Evolutionary conservation across 2,888 invertebrate genomes (phyloP).

Genomic region (Chloromyia formosa): DNA sequence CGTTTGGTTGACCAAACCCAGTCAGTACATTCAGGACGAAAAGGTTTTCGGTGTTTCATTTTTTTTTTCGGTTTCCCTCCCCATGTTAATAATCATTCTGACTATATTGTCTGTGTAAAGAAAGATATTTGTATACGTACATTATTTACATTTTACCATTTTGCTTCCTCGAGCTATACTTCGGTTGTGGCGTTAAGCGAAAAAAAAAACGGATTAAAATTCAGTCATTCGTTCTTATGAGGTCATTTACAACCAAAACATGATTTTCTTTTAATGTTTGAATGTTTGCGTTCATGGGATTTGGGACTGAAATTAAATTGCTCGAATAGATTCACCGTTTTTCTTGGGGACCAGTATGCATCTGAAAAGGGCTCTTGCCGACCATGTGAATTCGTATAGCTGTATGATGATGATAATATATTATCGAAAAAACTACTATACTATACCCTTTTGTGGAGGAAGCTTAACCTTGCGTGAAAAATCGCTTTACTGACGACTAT

Average conservation of each 20-base stretch:
- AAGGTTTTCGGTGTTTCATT: constrained; percentile 11
- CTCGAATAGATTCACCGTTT: not conserved
- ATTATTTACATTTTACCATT: too few relatives aligned
- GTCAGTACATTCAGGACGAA: not conserved
- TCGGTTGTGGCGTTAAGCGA: not conserved
- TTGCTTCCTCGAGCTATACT: not conserved
- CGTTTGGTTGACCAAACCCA: not conserved
- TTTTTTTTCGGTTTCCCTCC: not conserved
- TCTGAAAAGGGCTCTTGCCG: too few relatives aligned
- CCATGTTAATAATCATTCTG: constrained; percentile 16
- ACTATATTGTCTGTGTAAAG: constrained; percentile 19
- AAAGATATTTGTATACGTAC: not conserved
- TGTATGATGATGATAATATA: too few relatives aligned
- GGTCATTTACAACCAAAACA: constrained; percentile 43
- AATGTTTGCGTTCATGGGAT: constrained; percentile 24
- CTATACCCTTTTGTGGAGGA: too few relatives aligned
- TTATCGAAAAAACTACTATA: too few relatives aligned
- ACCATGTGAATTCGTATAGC: too few relatives aligned
- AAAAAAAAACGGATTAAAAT: constrained; percentile 33
- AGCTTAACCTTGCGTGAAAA: too few relatives aligned
- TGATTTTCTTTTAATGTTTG: constrained; percentile 40
- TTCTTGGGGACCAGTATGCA: too few relatives aligned
- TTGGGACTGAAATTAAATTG: constrained; percentile 39
- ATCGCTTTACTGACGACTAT: too few relatives aligned
- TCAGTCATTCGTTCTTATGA: constrained; percentile 34